phyloP scores from a whole-genome alignment of 2,113 vertebrate species.

The Crotalus viridis region DNA sequence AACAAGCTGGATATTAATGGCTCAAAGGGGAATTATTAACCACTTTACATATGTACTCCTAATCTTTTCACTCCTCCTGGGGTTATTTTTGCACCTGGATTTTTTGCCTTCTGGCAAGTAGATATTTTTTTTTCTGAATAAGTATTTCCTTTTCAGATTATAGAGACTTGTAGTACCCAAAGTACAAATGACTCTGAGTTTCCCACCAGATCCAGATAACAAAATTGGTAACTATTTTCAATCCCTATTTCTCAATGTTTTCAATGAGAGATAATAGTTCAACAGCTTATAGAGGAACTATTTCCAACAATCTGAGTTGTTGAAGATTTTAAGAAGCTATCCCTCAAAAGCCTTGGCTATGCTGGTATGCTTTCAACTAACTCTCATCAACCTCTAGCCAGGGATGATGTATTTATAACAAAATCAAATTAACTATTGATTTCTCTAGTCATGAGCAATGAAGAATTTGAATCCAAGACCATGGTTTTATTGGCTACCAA shows the following conservation, averaged over 20 bases:
- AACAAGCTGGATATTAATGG: background rate
- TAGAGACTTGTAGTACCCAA: background rate
- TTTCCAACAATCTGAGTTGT: background rate
- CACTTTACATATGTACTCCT: background rate
- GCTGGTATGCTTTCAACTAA: background rate
- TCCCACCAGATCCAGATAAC: background rate
- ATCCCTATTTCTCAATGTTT: background rate
- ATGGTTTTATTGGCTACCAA: background rate
- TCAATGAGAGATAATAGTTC: background rate
- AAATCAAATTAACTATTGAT: background rate
- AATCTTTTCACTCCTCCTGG: background rate
- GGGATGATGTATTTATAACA: background rate
- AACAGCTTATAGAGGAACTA: background rate
- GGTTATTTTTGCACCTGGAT: background rate
- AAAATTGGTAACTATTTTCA: background rate
- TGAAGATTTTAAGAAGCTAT: background rate
- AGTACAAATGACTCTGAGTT: background rate
- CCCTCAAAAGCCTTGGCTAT: background rate
- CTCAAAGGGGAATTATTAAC: background rate
- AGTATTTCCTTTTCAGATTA: background rate
- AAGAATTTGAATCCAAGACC: background rate
- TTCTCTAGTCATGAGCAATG: background rate
- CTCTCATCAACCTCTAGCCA: background rate
- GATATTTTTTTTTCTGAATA: background rate
- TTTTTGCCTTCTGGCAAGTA: background rate